Conservation (phyloP, 1,140 invertebrate species). For the Odontomachus brunneus region DNA sequence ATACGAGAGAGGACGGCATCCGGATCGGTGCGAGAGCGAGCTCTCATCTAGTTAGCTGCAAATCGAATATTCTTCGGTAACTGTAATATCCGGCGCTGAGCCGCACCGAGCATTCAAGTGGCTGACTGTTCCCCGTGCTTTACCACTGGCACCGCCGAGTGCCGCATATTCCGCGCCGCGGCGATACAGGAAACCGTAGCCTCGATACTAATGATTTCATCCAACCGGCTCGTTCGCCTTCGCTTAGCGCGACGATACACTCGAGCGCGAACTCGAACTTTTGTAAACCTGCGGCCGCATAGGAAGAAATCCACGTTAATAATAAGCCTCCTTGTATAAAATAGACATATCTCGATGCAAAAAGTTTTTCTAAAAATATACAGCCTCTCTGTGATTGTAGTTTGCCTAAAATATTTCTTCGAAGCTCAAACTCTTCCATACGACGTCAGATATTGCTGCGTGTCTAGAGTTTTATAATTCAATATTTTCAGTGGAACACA, state of each 20-base stretch:
- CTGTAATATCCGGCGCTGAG: constrained; percentile 78
- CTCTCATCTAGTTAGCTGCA: constrained; percentile 72
- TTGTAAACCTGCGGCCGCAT: not conserved
- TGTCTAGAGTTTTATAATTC: too few relatives aligned
- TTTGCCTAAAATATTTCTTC: too few relatives aligned
- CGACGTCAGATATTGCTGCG: too few relatives aligned
- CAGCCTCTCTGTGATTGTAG: too few relatives aligned
- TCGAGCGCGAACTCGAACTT: not conserved
- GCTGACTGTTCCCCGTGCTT: constrained; percentile 75
- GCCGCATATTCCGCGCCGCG: constrained; percentile 57
- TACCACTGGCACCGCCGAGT: constrained; percentile 70
- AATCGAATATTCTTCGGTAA: constrained; percentile 81
- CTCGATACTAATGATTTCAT: constrained; percentile 66
- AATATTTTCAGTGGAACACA: too few relatives aligned
- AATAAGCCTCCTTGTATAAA: too few relatives aligned
- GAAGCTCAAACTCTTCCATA: too few relatives aligned
- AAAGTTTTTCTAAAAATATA: too few relatives aligned
- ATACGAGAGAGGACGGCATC: constrained; percentile 54
- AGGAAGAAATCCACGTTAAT: too few relatives aligned
- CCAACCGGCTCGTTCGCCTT: constrained; percentile 27
- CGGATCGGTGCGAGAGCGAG: constrained; percentile 61
- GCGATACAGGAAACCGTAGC: constrained; percentile 65
- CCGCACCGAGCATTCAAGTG: constrained; percentile 56
- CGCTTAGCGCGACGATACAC: constrained; percentile 14
- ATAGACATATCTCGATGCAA: too few relatives aligned